Evolutionary conservation across 1,140 invertebrate genomes (phyloP), one percentile per base, ranked within the genome.

Genomic region (Bursaphelenchus mucronatus): DNA sequence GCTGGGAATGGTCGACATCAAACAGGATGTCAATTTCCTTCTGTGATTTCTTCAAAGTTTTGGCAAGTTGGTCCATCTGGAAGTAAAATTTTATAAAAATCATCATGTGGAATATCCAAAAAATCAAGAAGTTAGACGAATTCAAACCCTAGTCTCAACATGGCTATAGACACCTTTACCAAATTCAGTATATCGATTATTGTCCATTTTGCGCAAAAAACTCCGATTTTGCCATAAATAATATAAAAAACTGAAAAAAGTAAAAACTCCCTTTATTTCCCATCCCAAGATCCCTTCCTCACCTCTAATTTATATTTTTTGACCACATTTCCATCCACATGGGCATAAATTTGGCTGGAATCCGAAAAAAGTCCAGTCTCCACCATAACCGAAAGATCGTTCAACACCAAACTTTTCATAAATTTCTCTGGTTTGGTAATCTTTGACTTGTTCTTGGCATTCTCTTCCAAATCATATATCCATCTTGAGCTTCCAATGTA

Each of bases 401-500:
- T 44, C 57, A 59, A 8, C 15, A 44, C 40, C 13, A 59, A 39
- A 13, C 30, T n/a, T 7, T 59, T 59, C 13, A 44, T 44, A n/a
- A 11, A 39, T 4, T 44, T 39, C 11, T 59, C 57, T 11, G 57
- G 57, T 7, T 59, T 59, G 39, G 30, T 30, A 30, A 30, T 59
- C 41, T 39, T 50, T 8, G 54, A 55, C n/a, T 11, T 39, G 57
- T 13, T 17, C 15, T 50, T 30, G 30, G 13, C 13, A n/a, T 39
- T 39, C 13, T 62, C 47, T 59, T 62, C 11, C 50, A 62, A 58
- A 13, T 62, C 47, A 39, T 62, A 62, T 13, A 62, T 49, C 10
- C 55, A 30, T 30, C 15, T 21, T 30, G 59, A 62, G 49, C 52
- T 61, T 11, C 59, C 59, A 21, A 62, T 41, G 21, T 62, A 62